phyloP scores from a whole-genome alignment of 30 jellyfish, hydroid and myxozoan species.

The Aurelia aurita complex sp. Pacific region DNA sequence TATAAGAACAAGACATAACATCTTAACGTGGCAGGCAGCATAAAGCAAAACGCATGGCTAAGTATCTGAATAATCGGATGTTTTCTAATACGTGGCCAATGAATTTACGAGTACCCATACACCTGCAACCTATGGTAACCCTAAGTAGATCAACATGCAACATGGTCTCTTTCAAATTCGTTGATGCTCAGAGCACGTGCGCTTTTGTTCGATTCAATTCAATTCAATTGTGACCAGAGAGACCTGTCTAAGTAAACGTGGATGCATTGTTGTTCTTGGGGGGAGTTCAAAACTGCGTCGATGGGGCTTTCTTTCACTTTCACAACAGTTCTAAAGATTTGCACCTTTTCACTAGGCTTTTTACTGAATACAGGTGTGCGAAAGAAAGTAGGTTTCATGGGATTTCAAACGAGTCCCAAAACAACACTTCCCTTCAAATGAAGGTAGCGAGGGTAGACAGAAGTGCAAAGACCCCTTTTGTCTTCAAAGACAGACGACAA shows the following conservation, averaged over 20 bases:
- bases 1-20: neutral
- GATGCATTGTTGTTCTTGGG: conserved; percentile 20
- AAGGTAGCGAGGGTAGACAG: too few species aligned
- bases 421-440: too few species aligned
- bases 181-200: conserved; percentile 69
- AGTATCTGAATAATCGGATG: neutral
- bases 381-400: too few species aligned
- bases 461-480: too few species aligned
- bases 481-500: too few species aligned
- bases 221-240: conserved; percentile 12
- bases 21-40: neutral
- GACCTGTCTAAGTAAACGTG: conserved; percentile 64
- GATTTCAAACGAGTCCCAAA: too few species aligned
- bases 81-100: conserved; percentile 14
- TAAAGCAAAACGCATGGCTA: conserved; percentile 41
- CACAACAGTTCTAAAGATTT: neutral
- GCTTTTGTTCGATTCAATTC: conserved; percentile 42
- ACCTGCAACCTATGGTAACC: conserved; percentile 87
- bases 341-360: neutral
- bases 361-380: too few species aligned
- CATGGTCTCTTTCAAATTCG: conserved; percentile 57
- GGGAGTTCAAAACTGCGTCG: too few species aligned
- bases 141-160: conserved; percentile 58
- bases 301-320: neutral
- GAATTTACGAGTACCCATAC: conserved; percentile 47